Conservation (phyloP, 2,113 vertebrate genomes). For the Danionella cerebrum region DNA sequence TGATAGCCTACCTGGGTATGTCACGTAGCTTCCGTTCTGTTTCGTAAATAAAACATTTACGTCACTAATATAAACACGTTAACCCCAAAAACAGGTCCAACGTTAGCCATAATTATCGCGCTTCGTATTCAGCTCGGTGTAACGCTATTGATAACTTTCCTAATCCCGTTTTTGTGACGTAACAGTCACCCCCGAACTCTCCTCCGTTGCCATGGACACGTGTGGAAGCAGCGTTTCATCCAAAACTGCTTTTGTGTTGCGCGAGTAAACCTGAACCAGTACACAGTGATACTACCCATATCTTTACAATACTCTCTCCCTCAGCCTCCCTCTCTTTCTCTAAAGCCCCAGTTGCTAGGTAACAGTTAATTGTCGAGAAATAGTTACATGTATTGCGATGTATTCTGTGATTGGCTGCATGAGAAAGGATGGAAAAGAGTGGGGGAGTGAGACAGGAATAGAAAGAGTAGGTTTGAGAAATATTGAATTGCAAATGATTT, state of each 20-base stretch:
- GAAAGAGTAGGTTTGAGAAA: conserved; percentile 27
- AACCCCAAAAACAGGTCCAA: too few relatives aligned
- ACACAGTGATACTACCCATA: conserved; percentile 53
- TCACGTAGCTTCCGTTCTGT: too few relatives aligned
- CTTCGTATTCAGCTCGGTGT: too few relatives aligned
- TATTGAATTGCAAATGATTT: conserved; percentile 13
- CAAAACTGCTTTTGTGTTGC: conserved; percentile 63
- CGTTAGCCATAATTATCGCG: too few relatives aligned
- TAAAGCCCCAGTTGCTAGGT: conserved; percentile 76
- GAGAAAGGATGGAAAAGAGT: conserved; percentile 47
- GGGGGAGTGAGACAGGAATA: conserved; percentile 17
- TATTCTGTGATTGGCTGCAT: conserved; percentile 57
- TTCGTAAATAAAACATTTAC: too few relatives aligned
- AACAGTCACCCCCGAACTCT: neutral
- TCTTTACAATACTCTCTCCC: conserved; percentile 24
- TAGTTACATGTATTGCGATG: conserved; percentile 71
- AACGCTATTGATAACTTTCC: too few relatives aligned
- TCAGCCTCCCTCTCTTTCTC: conserved; percentile 39
- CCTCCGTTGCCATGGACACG: conserved; percentile 4
- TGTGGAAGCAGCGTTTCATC: conserved; percentile 61
- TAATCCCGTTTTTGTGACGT: too few relatives aligned
- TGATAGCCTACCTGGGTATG: too few relatives aligned
- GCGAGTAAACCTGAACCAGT: conserved; percentile 64
- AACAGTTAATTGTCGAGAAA: conserved; percentile 78
- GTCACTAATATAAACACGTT: too few relatives aligned